These are phyloP conservation scores for Marmota flaviventris DNA, from an alignment of 2,113 vertebrate species.

Conservation along the genomic window DNA sequence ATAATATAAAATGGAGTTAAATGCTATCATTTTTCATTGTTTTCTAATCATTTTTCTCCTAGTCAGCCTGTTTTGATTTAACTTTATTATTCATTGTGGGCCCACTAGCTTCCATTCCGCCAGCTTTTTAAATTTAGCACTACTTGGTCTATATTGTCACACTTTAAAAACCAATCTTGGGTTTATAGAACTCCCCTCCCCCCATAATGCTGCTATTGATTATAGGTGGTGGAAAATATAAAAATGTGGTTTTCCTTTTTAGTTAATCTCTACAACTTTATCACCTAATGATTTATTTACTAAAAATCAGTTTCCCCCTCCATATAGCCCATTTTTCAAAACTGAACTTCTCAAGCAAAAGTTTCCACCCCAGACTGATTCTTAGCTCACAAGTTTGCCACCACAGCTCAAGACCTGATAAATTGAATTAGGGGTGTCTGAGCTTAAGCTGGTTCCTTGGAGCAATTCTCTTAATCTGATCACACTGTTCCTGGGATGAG, in stretches of 20 bases:
- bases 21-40: no score
- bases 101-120: background rate
- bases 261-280: background rate
- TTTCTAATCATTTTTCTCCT: background rate
- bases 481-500: background rate
- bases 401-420: background rate
- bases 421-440: background rate
- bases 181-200: background rate
- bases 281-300: background rate
- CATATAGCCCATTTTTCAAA: background rate
- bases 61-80: background rate
- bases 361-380: background rate
- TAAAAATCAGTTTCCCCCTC: background rate
- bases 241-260: background rate
- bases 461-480: background rate
- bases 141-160: background rate
- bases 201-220: background rate
- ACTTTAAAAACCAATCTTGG: background rate
- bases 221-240: background rate
- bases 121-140: background rate
- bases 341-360: background rate
- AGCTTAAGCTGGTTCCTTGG: background rate
- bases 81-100: background rate
- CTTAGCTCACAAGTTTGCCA: background rate
- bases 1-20: background rate